A percentile compares a stretch with the other conserved stretches of the same genome.
Evolutionary conservation across 2,797 vertebrate species (phyloP).

Genomic region (Clarias platycephalus): DNA sequence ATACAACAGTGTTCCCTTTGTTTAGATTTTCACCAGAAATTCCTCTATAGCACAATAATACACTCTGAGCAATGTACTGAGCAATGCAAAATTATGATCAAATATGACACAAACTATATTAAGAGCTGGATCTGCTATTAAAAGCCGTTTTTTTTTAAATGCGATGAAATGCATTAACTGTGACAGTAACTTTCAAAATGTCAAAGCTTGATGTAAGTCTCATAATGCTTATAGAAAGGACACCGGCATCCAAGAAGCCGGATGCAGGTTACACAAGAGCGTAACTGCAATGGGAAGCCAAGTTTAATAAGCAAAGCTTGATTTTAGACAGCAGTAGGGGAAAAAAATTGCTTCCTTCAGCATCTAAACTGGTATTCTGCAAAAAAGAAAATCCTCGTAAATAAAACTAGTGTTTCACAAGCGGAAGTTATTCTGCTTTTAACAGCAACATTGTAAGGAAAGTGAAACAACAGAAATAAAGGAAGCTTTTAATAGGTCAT

Average conservation of each 20-base stretch:
- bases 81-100: not conserved
- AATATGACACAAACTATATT: not conserved
- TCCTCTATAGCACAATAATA: slow-evolving; percentile 37
- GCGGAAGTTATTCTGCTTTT: not conserved
- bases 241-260: not conserved
- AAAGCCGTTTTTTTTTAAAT: not conserved
- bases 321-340: not conserved
- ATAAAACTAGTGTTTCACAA: not conserved
- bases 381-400: not conserved
- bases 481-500: slow-evolving; percentile 16
- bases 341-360: not conserved
- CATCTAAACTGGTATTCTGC: too few relatives aligned
- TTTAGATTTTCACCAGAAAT: slow-evolving; percentile 48
- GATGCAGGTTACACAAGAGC: not conserved
- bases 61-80: slow-evolving; percentile 24
- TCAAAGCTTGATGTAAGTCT: not conserved
- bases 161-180: not conserved
- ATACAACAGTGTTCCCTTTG: slow-evolving; percentile 57
- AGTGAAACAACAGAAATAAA: slow-evolving; percentile 8
- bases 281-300: not conserved
- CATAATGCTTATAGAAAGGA: not conserved
- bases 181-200: not conserved
- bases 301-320: not conserved
- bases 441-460: not conserved
- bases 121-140: not conserved